A percentile compares a stretch with the other conserved stretches of the same genome.
Conservation (phyloP, 2,113 vertebrate genomes). For the Macrotus californicus region DNA sequence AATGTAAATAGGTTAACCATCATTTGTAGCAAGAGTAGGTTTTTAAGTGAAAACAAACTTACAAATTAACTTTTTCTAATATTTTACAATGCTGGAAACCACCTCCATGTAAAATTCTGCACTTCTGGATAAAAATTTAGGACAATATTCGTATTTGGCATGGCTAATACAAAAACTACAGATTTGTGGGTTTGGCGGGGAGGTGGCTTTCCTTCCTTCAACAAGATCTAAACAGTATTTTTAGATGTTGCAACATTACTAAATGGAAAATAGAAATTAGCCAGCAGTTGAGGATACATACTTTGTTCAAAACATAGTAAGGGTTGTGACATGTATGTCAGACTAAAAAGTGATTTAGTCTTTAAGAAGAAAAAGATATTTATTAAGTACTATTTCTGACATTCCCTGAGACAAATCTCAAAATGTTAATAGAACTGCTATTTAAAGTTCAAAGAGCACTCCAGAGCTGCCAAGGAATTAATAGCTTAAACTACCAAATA, state of each 20-base stretch:
- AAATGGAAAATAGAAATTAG: slow-evolving; percentile 49
- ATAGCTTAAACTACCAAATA: slow-evolving; percentile 65
- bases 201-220: neutral
- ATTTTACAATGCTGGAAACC: neutral
- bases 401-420: slow-evolving; percentile 64
- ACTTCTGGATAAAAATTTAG: slow-evolving; percentile 19
- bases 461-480: slow-evolving; percentile 57
- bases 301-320: slow-evolving; percentile 49
- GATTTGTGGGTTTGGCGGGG: neutral
- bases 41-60: neutral
- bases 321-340: slow-evolving; percentile 11
- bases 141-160: neutral
- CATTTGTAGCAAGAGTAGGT: neutral
- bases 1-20: neutral
- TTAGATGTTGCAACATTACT: slow-evolving; percentile 21
- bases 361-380: slow-evolving; percentile 58
- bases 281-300: neutral
- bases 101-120: slow-evolving; percentile 33
- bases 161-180: slow-evolving; percentile 37
- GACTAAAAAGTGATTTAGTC: slow-evolving; percentile 42
- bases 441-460: slow-evolving; percentile 70
- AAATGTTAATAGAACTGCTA: slow-evolving; percentile 67
- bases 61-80: slow-evolving; percentile 16
- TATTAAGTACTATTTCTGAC: slow-evolving; percentile 62
- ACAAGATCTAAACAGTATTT: slow-evolving; percentile 6